Evolutionary conservation across 23 tunicate species (phyloP).

Genomic region (Trididemnum nubilum): DNA sequence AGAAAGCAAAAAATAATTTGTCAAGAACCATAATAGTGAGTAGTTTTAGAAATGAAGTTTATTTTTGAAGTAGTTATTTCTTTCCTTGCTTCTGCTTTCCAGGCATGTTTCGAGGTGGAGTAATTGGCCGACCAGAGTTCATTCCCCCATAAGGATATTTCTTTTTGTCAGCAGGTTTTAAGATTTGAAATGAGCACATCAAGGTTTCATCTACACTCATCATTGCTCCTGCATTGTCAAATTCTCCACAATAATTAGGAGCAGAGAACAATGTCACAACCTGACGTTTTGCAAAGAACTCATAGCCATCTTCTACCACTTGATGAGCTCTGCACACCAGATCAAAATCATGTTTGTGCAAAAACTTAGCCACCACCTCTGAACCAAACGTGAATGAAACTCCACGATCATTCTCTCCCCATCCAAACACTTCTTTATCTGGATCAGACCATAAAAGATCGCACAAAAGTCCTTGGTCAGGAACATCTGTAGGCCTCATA

Average conservation of each 20-base stretch:
- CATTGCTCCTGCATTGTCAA: too few relatives aligned
- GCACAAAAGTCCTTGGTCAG: conserved; percentile 97
- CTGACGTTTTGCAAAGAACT: conserved; percentile 98
- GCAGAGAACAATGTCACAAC: conserved; percentile 97
- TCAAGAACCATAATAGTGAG: too few relatives aligned
- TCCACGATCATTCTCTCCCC: conserved; percentile 99
- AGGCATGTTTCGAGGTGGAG: conserved; percentile 82
- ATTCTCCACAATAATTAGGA: too few relatives aligned
- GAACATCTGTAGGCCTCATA: conserved; percentile 99
- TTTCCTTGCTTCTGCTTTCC: conserved; percentile 45
- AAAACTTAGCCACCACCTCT: conserved; percentile 96
- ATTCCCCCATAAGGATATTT: conserved; percentile 92
- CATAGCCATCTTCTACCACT: conserved; percentile 99
- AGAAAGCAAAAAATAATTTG: too few relatives aligned
- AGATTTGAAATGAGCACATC: conserved; percentile 98
- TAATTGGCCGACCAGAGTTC: conserved; percentile 87
- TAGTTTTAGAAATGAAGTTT: neutral
- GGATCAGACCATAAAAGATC: conserved; percentile 99
- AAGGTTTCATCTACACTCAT: conserved; percentile 98
- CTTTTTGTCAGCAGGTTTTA: conserved; percentile 98
- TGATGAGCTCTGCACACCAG: conserved; percentile 98
- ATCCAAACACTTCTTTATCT: conserved; percentile 96
- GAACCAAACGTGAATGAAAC: conserved; percentile 99
- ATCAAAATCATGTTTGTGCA: conserved; percentile 98
- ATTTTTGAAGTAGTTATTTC: neutral